Percentiles rank a stretch among this genome's conserved stretches.
phyloP scores from a whole-genome alignment of 2,797 vertebrate genomes.

The Sandelia bainsii region DNA sequence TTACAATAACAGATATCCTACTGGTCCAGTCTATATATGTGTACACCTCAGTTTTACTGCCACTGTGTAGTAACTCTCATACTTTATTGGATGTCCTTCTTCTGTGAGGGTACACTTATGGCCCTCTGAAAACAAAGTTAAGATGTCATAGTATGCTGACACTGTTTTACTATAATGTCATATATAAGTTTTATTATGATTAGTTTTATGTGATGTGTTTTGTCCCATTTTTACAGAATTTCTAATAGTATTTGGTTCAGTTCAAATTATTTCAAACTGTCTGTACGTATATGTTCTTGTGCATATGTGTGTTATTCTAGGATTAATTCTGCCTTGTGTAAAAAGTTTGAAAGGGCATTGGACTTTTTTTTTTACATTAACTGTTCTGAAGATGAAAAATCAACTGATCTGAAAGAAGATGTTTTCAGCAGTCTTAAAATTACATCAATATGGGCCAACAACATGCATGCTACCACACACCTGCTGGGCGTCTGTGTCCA shows the following conservation, averaged over 20 bases:
- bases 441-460: conserved; percentile 2
- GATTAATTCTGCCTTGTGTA: too few species aligned
- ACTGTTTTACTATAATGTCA: conserved; percentile 3
- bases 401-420: background rate
- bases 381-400: background rate
- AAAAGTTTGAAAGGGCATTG: too few species aligned
- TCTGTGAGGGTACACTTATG: background rate
- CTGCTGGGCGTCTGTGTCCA: conserved; percentile 86
- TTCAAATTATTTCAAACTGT: too few species aligned
- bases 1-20: conserved; percentile 11
- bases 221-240: background rate
- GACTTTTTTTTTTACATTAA: background rate
- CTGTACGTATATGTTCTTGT: too few species aligned
- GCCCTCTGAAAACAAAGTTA: background rate
- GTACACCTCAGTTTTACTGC: conserved; percentile 27
- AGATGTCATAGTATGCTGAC: conserved; percentile 10
- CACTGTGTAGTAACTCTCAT: conserved; percentile 8
- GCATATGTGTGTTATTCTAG: too few species aligned
- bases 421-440: conserved; percentile 17
- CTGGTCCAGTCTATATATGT: conserved; percentile 38
- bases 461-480: conserved; percentile 84
- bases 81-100: conserved; percentile 14
- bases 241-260: too few species aligned
- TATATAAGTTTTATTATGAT: conserved; percentile 5
- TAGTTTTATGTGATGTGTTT: background rate